A percentile compares a stretch with the other conserved stretches of the same genome.
These are phyloP conservation scores for Osedax frankpressi DNA, from an alignment of 2,888 invertebrate species.

Conservation along the genomic window DNA sequence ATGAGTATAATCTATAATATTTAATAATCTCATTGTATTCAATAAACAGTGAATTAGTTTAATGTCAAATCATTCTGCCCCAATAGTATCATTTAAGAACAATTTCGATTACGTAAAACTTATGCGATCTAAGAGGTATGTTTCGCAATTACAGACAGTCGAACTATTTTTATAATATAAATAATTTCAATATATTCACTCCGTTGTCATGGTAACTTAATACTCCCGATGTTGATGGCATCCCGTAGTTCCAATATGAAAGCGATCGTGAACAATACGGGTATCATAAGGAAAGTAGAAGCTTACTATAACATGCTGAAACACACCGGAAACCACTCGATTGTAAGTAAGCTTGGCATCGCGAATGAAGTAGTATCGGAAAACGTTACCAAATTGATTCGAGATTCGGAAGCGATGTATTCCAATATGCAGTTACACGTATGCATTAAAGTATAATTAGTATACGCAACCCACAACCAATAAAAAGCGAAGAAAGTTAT, in stretches of 20 bases:
- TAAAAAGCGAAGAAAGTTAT: too few relatives aligned
- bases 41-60: too few relatives aligned
- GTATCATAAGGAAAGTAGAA: neutral
- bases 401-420: neutral
- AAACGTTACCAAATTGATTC: neutral
- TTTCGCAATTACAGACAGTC: too few relatives aligned
- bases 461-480: too few relatives aligned
- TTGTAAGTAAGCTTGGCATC: neutral
- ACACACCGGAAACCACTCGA: neutral
- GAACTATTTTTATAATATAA: too few relatives aligned
- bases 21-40: too few relatives aligned
- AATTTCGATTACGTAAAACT: neutral
- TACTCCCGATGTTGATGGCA: too few relatives aligned
- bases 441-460: too few relatives aligned
- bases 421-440: neutral
- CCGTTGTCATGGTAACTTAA: too few relatives aligned
- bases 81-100: neutral
- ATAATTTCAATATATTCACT: too few relatives aligned
- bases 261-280: neutral
- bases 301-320: neutral
- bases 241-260: neutral
- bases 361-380: neutral
- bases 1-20: too few relatives aligned
- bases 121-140: neutral
- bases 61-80: neutral